phyloP scores from a whole-genome alignment of 2,797 vertebrate species.

The Lacerta bilineata region DNA sequence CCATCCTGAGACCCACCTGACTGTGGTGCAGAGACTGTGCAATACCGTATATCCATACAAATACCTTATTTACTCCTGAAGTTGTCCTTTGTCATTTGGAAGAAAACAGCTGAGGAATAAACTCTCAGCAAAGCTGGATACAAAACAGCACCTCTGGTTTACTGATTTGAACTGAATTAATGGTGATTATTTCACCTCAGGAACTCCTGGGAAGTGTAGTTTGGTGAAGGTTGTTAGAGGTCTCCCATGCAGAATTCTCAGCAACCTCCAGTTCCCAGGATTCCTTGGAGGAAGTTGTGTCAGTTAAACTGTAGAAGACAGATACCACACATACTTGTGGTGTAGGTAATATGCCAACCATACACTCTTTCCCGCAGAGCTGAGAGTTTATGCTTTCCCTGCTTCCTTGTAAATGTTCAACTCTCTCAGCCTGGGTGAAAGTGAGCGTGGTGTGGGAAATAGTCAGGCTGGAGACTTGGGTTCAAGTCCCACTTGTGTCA shows the following conservation, averaged over 20 bases:
- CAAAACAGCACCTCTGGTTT: neutral
- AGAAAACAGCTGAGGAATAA: neutral
- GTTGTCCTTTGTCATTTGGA: neutral
- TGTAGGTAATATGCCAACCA: neutral
- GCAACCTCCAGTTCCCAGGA: neutral
- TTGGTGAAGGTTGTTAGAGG: neutral
- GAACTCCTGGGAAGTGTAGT: neutral
- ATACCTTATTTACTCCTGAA: neutral
- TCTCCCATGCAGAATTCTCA: neutral
- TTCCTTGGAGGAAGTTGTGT: neutral
- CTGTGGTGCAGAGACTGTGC: neutral
- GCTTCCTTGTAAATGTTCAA: neutral
- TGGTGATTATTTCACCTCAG: neutral
- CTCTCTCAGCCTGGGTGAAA: neutral
- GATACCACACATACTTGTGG: neutral
- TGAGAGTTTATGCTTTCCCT: neutral
- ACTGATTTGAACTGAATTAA: slow-evolving; percentile 2
- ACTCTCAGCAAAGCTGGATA: neutral
- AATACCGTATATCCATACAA: neutral
- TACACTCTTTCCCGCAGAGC: neutral
- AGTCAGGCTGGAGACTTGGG: neutral
- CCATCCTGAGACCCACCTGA: neutral
- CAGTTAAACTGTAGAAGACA: neutral
- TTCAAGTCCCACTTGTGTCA: neutral
- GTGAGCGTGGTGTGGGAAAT: neutral